Base-by-base conservation (phyloP, 2,797 vertebrate species). In the Varecia variegata region DNA sequence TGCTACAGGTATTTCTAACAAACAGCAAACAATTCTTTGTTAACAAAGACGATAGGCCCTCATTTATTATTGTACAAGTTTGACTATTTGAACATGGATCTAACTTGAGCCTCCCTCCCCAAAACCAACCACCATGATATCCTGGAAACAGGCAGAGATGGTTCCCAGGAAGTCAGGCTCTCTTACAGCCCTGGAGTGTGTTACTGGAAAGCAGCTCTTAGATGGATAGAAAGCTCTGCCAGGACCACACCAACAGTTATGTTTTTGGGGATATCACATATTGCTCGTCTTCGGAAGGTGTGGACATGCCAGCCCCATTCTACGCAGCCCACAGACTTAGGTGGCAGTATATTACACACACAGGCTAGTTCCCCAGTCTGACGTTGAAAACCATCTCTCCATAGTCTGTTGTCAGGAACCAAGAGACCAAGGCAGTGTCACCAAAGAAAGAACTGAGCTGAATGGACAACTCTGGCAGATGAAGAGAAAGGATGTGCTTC, bases 351-450 rank as follows among this genome's bases (percentile, higher is more conserved):
- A 40, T 13, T 1, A 35, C 14, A 20, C 47, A 54, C 20, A 35
- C 3, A 60, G 7, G 50, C 60, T 30, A 6, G n/a, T 7, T 56
- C 68, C 20, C 74, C n/a, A 54, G 12, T 45, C 73, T 27, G 30
- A 87, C 58, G 88, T 1, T 30, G 25, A 85, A 70, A 84, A 92
- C 83, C 45, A 35, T 0, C 50, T 77, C 73, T 90, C 45, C 40
- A 12, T 6, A 65, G 20, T 43, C n/a, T 38, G 38, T 54, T 38
- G 11, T 85, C 76, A 94, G 86, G 70, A 91, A 74, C n/a, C 60
- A n/a, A 87, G 81, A 92, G 40, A 54, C n/a, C 43, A 35, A 38
- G 70, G 71, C 20, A n/a, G 93, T 18, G 32, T 45, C 38, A 68
- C 50, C 38, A 74, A 86, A 87, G 58, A 13, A 74, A 93, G 50